A percentile compares a stretch with the other conserved stretches of the same genome.
Evolutionary conservation across 2,888 invertebrate genomes (phyloP).

Genomic region (Acrobasis repandana): DNA sequence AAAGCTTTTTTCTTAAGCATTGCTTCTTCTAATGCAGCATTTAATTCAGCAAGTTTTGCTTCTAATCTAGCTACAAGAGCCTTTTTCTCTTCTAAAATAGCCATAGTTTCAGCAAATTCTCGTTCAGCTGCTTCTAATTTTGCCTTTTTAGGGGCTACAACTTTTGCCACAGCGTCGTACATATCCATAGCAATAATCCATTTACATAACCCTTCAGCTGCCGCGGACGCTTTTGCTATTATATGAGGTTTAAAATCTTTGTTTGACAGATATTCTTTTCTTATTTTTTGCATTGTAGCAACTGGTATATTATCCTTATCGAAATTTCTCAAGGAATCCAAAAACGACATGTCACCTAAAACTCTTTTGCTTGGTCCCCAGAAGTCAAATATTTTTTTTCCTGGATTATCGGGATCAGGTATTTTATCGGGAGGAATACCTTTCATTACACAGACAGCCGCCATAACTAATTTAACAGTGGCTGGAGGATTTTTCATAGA

Average conservation of each 20-base stretch:
- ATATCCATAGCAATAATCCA: conserved; percentile 96
- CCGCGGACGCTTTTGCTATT: conserved; percentile 94
- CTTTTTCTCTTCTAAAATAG: conserved; percentile 91
- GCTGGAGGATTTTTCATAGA: conserved; percentile 95
- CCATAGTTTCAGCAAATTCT: conserved; percentile 92
- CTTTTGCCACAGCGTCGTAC: conserved; percentile 92
- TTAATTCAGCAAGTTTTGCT: conserved; percentile 87
- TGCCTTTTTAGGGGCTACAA: conserved; percentile 93
- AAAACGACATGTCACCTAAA: conserved; percentile 91
- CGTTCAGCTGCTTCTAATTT: conserved; percentile 91
- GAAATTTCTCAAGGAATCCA: conserved; percentile 88
- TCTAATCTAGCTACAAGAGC: conserved; percentile 90
- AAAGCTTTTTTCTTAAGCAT: conserved; percentile 86
- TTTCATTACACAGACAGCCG: conserved; percentile 95
- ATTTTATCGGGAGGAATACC: conserved; percentile 90
- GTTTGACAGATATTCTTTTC: conserved; percentile 89
- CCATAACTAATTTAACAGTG: conserved; percentile 92
- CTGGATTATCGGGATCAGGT: conserved; percentile 86
- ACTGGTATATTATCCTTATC: conserved; percentile 93
- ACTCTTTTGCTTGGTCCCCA: conserved; percentile 94
- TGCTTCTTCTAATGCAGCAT: conserved; percentile 86
- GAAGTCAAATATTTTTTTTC: conserved; percentile 88
- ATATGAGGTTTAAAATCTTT: conserved; percentile 90
- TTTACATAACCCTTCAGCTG: conserved; percentile 95
- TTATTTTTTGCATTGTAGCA: conserved; percentile 87